phyloP scores from a whole-genome alignment of 1,140 invertebrate species.

The Drosophila oshimai region DNA sequence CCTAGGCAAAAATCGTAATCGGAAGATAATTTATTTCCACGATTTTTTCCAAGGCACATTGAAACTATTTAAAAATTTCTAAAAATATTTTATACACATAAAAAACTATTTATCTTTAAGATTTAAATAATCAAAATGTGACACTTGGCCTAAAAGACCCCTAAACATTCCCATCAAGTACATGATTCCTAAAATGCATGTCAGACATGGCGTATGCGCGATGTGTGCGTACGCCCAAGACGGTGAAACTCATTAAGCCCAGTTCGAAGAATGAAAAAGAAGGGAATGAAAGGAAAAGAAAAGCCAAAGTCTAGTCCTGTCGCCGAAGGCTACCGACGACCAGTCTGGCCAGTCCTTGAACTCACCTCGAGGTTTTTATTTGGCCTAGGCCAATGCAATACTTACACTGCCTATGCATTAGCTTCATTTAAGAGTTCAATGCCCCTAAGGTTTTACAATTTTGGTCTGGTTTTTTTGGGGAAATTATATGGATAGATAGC shows the following conservation, averaged over 20 bases:
- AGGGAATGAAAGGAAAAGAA: not conserved
- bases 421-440: slow-evolving; percentile 6
- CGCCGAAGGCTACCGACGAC: slow-evolving; percentile 27
- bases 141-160: not conserved
- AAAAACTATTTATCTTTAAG: no score
- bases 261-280: slow-evolving; percentile 6
- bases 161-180: not conserved
- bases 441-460: slow-evolving; percentile 10
- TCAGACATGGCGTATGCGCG: slow-evolving; percentile 48
- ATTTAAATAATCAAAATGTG: not conserved
- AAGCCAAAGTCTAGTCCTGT: slow-evolving; percentile 19
- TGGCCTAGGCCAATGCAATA: slow-evolving; percentile 15
- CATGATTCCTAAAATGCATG: not conserved
- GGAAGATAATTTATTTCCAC: no score
- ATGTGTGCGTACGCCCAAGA: slow-evolving; percentile 19
- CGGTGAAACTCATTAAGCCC: slow-evolving; percentile 37
- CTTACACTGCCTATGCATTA: slow-evolving; percentile 1
- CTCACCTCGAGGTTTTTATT: slow-evolving; percentile 27
- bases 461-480: not conserved
- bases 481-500: slow-evolving; percentile 25
- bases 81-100: no score
- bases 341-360: slow-evolving; percentile 42
- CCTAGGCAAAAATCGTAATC: no score
- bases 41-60: no score
- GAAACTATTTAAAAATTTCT: no score